A percentile compares a stretch with the other conserved stretches of the same genome.
Evolutionary conservation across 2,888 invertebrate species (phyloP).

Genomic region (Dryadula phaetusa): DNA sequence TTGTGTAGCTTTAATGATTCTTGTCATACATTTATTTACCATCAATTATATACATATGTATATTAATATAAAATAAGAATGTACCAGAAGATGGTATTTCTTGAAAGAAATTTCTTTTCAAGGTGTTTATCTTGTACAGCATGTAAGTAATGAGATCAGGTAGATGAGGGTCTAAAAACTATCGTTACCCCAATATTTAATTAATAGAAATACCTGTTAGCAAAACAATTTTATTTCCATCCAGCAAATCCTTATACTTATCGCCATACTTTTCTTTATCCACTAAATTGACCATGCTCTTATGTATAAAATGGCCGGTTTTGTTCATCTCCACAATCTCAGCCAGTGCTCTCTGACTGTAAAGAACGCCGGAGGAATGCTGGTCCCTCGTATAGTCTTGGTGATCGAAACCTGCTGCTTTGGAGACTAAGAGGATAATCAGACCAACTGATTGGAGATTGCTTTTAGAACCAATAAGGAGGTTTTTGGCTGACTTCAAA

Average conservation of each 20-base stretch:
- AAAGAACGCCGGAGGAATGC: slow-evolving; percentile 69
- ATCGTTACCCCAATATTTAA: too few species aligned
- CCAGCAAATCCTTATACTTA: slow-evolving; percentile 70
- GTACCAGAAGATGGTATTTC: too few species aligned
- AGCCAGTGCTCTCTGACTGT: slow-evolving; percentile 77
- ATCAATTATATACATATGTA: too few species aligned
- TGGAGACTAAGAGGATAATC: slow-evolving; percentile 70
- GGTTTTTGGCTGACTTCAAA: slow-evolving; percentile 73
- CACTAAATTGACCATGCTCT: slow-evolving; percentile 73
- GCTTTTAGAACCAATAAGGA: slow-evolving; percentile 75
- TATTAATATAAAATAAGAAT: too few species aligned
- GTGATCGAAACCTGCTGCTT: slow-evolving; percentile 68
- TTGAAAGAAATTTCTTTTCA: too few species aligned
- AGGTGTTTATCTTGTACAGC: too few species aligned
- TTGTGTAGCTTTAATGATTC: too few species aligned
- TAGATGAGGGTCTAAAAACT: too few species aligned
- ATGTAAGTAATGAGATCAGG: too few species aligned
- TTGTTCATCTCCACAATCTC: slow-evolving; percentile 81
- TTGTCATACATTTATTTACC: too few species aligned
- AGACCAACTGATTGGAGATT: slow-evolving; percentile 76
- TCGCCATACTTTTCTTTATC: slow-evolving; percentile 63
- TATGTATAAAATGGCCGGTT: slow-evolving; percentile 76
- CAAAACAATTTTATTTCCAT: slow-evolving; percentile 75
- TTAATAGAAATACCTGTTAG: slow-evolving; percentile 63
- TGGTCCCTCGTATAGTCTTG: slow-evolving; percentile 58